A percentile compares a stretch with the other conserved stretches of the same genome.
These are phyloP conservation scores for Bergia sp. DNA, from an alignment of 92 coral and sea anemone species.

Conservation along the genomic window DNA sequence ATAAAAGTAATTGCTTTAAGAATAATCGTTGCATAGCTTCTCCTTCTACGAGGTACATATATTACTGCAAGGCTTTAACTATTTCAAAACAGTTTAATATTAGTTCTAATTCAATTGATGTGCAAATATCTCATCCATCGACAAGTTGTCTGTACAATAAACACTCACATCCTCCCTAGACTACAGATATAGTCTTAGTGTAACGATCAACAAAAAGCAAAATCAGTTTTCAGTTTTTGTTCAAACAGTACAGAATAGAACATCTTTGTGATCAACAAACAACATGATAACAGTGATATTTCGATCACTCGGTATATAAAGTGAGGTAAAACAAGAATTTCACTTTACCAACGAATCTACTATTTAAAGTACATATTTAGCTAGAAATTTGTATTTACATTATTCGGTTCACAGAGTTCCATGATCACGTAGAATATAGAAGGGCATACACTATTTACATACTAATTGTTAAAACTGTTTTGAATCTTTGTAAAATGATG, in stretches of 20 bases:
- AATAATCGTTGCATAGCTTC: too few relatives aligned
- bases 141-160: background rate
- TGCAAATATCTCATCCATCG: background rate
- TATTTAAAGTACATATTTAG: background rate
- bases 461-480: too few relatives aligned
- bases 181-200: background rate
- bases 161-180: background rate
- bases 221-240: background rate
- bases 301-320: background rate
- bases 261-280: background rate
- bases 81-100: background rate
- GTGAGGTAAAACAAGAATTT: background rate
- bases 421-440: too few relatives aligned
- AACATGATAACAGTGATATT: background rate
- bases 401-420: background rate
- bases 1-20: too few relatives aligned
- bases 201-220: background rate
- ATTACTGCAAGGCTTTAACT: background rate
- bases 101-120: background rate
- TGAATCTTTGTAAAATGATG: background rate
- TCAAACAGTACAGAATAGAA: background rate
- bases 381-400: background rate
- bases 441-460: background rate
- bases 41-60: too few relatives aligned
- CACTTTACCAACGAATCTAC: background rate